Percentiles rank a stretch among this genome's conserved stretches.
Evolutionary conservation across 2,888 invertebrate species (phyloP).

Genomic region (Eupithecia abbreviata): DNA sequence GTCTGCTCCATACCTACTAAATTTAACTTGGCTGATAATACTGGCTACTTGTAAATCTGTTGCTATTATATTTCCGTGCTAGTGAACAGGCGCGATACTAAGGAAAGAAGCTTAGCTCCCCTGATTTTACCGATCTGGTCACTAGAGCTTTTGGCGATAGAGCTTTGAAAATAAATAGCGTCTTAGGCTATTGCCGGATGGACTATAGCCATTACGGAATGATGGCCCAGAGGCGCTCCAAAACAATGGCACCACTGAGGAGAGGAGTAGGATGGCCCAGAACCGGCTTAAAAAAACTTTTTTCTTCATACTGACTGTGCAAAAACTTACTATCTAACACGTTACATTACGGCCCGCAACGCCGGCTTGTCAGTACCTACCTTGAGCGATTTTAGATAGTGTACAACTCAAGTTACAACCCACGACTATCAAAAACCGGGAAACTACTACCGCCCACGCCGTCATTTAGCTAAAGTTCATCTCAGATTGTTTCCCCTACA

Average conservation of each 20-base stretch:
- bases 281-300: too few relatives aligned
- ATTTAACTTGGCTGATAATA: constrained; percentile 2
- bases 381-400: too few relatives aligned
- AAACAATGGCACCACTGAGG: background rate
- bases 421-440: constrained; percentile 1
- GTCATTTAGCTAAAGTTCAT: background rate
- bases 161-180: background rate
- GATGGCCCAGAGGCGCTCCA: background rate
- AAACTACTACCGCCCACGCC: background rate
- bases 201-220: background rate
- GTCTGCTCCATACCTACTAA: constrained; percentile 3
- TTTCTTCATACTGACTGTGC: too few relatives aligned
- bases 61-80: background rate
- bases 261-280: background rate
- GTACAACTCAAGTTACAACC: too few relatives aligned
- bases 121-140: background rate
- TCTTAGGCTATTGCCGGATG: background rate
- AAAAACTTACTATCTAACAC: too few relatives aligned
- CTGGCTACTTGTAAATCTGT: background rate
- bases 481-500: background rate
- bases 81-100: background rate
- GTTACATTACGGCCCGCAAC: too few relatives aligned
- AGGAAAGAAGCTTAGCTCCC: background rate
- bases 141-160: background rate
- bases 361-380: too few relatives aligned